Evolutionary conservation across 2,888 invertebrate genomes (phyloP).

Genomic region (Erpobdella octoculata): DNA sequence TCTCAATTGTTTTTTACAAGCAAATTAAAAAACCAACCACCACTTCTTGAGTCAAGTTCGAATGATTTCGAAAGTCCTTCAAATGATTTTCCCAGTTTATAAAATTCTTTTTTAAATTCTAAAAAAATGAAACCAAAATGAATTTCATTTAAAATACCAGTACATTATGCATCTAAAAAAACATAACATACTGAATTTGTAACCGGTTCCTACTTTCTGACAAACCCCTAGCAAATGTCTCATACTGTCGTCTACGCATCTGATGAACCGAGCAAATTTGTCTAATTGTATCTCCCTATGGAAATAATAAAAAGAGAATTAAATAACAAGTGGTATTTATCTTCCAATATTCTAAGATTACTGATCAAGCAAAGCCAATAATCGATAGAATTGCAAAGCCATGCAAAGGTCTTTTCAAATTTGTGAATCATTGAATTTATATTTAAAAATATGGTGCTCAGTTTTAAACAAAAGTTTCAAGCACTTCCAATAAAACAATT

Average conservation of each 20-base stretch:
- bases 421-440: no score
- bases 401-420: no score
- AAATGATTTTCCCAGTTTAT: conserved; percentile 79
- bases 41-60: conserved; percentile 63
- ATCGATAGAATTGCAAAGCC: no score
- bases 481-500: no score
- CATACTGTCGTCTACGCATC: conserved; percentile 76
- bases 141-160: neutral
- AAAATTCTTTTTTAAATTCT: conserved; percentile 79
- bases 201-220: conserved; percentile 76
- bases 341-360: no score
- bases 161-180: neutral
- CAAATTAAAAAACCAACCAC: no score
- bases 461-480: no score
- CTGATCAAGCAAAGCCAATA: no score
- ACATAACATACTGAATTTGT: conserved; percentile 60
- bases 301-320: conserved; percentile 16
- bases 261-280: conserved; percentile 71
- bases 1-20: neutral
- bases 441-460: no score
- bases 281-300: conserved; percentile 72
- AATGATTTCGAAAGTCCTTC: conserved; percentile 74
- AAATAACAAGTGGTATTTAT: neutral
- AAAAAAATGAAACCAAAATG: conserved; percentile 30
- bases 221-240: conserved; percentile 73